A percentile compares a stretch with the other conserved stretches of the same genome.
These are phyloP conservation scores for Drosophila ogumai DNA, from an alignment of 1,140 invertebrate species.

Conservation along the genomic window DNA sequence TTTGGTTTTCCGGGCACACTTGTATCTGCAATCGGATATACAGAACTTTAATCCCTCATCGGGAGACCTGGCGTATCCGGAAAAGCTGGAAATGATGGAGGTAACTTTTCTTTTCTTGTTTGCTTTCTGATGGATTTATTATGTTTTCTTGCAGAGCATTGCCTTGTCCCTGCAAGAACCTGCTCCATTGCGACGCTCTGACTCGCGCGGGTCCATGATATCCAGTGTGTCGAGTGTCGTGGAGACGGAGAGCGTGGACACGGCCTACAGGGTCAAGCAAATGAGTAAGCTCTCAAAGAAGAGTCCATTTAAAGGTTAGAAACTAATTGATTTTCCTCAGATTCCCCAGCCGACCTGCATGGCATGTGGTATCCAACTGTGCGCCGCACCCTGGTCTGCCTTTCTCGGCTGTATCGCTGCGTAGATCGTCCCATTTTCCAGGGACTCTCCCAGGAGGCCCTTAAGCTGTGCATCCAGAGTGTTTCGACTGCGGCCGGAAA, in stretches of 20 bases:
- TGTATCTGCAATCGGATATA: conserved; percentile 97
- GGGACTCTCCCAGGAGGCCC: conserved; percentile 97
- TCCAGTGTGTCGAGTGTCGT: conserved; percentile 87
- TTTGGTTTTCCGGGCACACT: conserved; percentile 97
- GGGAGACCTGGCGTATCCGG: conserved; percentile 98
- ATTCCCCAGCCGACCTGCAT: conserved; percentile 97
- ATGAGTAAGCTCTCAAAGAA: conserved; percentile 52
- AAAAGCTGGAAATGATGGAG: conserved; percentile 99
- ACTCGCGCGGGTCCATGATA: conserved; percentile 89
- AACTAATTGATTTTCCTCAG: conserved; percentile 62
- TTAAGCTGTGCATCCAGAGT: conserved; percentile 96
- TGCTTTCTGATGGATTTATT: not conserved
- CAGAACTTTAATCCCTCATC: conserved; percentile 94
- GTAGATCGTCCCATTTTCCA: conserved; percentile 98
- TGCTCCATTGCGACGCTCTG: conserved; percentile 86
- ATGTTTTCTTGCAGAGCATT: conserved; percentile 87
- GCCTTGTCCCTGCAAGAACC: conserved; percentile 89
- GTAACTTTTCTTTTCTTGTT: conserved; percentile 50
- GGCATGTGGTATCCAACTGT: conserved; percentile 99
- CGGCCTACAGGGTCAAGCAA: conserved; percentile 68
- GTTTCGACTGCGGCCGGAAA: conserved; percentile 91
- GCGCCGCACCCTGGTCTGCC: conserved; percentile 95
- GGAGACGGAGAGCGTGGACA: conserved; percentile 79
- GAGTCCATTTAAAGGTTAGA: rapidly evolving
- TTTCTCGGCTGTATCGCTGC: conserved; percentile 97